phyloP scores from a whole-genome alignment of 1,140 invertebrate genomes.

The Ceratosolen fusciceps region DNA sequence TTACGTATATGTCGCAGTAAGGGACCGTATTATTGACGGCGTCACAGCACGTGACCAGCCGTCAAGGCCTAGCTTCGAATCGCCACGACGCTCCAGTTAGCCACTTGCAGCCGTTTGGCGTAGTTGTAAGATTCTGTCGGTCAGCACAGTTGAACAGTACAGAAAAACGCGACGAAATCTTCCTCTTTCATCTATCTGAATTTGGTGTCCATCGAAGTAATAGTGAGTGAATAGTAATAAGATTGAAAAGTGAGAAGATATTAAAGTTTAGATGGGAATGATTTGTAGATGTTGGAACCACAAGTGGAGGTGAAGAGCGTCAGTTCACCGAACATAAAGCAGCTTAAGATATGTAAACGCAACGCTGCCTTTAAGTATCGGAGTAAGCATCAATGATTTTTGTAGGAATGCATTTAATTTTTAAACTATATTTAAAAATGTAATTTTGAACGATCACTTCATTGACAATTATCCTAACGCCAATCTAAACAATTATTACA shows the following conservation, averaged over 20 bases:
- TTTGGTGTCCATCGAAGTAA: neutral
- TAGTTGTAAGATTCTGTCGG: conserved; percentile 35
- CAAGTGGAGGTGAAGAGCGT: neutral
- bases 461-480: no score
- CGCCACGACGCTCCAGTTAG: conserved; percentile 27
- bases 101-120: conserved; percentile 63
- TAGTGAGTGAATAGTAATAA: no score
- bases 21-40: neutral
- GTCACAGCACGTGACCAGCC: neutral
- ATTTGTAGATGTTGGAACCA: neutral
- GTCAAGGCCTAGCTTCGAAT: neutral
- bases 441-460: neutral
- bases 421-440: neutral
- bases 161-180: neutral
- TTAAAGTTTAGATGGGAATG: neutral
- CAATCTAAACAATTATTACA: no score
- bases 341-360: conserved; percentile 14
- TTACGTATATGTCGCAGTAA: no score
- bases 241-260: neutral
- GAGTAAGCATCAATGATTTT: conserved; percentile 13
- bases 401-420: no score
- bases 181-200: neutral
- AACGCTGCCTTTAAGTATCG: neutral
- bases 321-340: neutral
- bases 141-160: neutral